Evolutionary conservation across 1,140 invertebrate species (phyloP).

Genomic region (Pectinophora gossypiella): DNA sequence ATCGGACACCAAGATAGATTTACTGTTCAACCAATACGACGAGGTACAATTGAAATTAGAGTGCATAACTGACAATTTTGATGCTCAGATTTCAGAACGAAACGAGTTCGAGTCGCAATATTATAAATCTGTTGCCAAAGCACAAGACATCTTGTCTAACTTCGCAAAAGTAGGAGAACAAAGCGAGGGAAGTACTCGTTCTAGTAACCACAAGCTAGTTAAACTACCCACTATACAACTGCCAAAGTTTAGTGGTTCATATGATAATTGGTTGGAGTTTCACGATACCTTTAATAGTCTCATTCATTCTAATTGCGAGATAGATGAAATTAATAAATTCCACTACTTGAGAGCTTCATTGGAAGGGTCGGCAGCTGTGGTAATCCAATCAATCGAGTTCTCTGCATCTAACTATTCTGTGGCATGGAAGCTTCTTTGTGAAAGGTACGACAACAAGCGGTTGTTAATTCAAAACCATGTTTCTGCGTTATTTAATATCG

Average conservation of each 20-base stretch:
- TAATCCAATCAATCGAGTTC: too few species aligned
- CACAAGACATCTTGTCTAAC: neutral
- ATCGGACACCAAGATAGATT: neutral
- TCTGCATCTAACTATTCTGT: constrained; percentile 1
- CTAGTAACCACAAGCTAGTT: neutral
- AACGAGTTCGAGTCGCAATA: constrained; percentile 1
- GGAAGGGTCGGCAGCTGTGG: neutral
- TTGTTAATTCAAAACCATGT: too few species aligned
- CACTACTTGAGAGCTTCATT: neutral
- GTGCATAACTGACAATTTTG: neutral
- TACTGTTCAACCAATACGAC: neutral
- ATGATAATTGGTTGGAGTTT: neutral
- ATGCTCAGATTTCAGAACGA: neutral
- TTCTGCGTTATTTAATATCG: too few species aligned
- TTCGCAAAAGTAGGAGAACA: neutral
- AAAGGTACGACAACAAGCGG: too few species aligned
- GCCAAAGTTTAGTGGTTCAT: neutral
- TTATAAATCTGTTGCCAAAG: neutral
- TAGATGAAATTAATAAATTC: too few species aligned
- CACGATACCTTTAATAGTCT: neutral
- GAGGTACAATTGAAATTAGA: neutral
- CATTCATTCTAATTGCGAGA: neutral
- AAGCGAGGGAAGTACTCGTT: neutral
- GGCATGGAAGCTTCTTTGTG: constrained; percentile 6
- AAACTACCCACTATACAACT: neutral